A percentile compares a stretch with the other conserved stretches of the same genome.
phyloP scores from a whole-genome alignment of 2,113 vertebrate genomes.

The Xenopus borealis region DNA sequence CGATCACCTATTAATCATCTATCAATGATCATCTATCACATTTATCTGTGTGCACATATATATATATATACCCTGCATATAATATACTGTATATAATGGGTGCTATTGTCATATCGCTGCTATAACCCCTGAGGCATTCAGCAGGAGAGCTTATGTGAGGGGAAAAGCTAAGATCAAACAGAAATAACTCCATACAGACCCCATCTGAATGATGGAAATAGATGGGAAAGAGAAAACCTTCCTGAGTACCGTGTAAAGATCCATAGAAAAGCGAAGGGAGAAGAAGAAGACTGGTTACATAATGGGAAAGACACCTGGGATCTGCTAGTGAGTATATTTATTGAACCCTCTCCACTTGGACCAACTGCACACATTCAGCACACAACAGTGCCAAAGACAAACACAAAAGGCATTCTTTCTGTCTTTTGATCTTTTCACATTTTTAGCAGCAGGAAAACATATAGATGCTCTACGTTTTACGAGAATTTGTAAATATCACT shows the following conservation, averaged over 20 bases:
- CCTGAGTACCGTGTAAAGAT: conserved; percentile 10
- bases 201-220: conserved; percentile 31
- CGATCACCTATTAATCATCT: too few relatives aligned
- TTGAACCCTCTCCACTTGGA: conserved; percentile 4
- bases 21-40: too few relatives aligned
- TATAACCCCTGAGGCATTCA: conserved; percentile 11
- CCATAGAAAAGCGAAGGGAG: not conserved
- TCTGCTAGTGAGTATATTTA: conserved; percentile 25
- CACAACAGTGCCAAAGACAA: too few relatives aligned
- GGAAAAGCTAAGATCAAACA: conserved; percentile 43
- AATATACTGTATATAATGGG: not conserved
- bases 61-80: too few relatives aligned
- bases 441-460: too few relatives aligned
- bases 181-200: conserved; percentile 24
- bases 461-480: too few relatives aligned
- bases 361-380: not conserved
- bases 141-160: conserved; percentile 12
- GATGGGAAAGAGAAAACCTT: conserved; percentile 1
- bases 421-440: too few relatives aligned
- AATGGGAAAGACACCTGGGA: conserved; percentile 16
- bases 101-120: not conserved
- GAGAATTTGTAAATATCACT: too few relatives aligned
- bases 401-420: too few relatives aligned
- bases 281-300: not conserved
- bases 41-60: too few relatives aligned